A percentile compares a stretch with the other conserved stretches of the same genome.
phyloP scores from a whole-genome alignment of 2,888 invertebrate species.

The Bombylius discolor region DNA sequence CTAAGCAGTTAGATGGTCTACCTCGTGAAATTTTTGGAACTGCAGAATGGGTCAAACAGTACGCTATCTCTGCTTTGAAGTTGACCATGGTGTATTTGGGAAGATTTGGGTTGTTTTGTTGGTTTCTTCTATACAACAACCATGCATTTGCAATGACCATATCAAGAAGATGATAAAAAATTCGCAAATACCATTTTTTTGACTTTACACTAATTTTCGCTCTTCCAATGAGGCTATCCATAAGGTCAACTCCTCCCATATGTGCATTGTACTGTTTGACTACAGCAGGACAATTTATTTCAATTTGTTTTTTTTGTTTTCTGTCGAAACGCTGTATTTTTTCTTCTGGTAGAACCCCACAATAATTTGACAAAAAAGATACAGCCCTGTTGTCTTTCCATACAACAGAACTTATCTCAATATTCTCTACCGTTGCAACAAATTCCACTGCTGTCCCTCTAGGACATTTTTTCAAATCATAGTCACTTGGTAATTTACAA shows the following conservation, averaged over 20 bases:
- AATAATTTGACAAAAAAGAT: no score
- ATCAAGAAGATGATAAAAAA: constrained; percentile 3
- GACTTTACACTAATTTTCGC: constrained; percentile 9
- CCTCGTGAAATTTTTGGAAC: no score
- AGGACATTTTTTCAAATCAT: background rate
- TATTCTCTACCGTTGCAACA: constrained; percentile 8
- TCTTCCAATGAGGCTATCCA: constrained; percentile 11
- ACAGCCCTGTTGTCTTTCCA: constrained; percentile 10
- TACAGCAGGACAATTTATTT: constrained; percentile 5
- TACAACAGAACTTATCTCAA: constrained; percentile 8
- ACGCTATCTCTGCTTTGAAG: no score
- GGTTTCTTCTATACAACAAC: background rate
- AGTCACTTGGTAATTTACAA: background rate
- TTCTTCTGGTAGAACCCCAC: background rate
- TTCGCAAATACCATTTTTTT: constrained; percentile 5
- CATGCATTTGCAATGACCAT: constrained; percentile 5
- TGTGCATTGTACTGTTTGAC: constrained; percentile 1
- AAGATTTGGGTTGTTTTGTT: background rate
- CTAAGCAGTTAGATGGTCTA: no score
- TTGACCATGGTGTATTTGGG: no score
- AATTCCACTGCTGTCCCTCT: constrained; percentile 9
- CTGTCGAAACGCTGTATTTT: constrained; percentile 7
- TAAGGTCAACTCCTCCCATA: constrained; percentile 6
- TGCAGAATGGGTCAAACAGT: no score
- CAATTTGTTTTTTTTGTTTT: background rate